phyloP scores from a whole-genome alignment of 2,888 invertebrate genomes.

The Pheosia tremula region DNA sequence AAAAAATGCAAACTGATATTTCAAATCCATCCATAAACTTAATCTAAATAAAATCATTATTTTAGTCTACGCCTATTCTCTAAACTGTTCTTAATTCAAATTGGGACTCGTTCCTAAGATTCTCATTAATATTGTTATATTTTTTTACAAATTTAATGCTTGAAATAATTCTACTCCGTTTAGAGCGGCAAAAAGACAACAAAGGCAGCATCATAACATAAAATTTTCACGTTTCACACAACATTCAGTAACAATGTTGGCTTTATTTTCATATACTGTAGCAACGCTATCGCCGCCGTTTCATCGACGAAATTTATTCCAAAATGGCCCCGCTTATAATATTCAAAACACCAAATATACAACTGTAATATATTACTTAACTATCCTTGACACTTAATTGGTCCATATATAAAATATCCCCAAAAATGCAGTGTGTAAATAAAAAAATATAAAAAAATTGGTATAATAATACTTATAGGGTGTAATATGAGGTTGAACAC shows the following conservation, averaged over 20 bases:
- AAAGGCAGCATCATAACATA: neutral
- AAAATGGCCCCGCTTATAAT: constrained; percentile 4
- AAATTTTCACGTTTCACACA: neutral
- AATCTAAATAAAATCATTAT: too few species aligned
- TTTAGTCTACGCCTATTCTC: too few species aligned
- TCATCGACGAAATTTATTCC: neutral
- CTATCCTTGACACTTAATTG: constrained; percentile 2
- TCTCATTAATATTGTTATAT: too few species aligned
- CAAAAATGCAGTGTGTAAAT: constrained; percentile 1
- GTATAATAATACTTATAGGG: neutral
- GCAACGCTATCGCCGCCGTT: constrained; percentile 2
- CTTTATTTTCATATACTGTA: constrained; percentile 4
- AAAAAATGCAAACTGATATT: neutral
- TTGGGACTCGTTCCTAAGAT: too few species aligned
- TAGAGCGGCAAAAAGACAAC: neutral
- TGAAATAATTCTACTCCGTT: neutral
- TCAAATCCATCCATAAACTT: too few species aligned
- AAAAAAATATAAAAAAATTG: neutral
- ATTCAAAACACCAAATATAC: neutral
- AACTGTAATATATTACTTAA: constrained; percentile 5
- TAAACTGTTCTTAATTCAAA: too few species aligned
- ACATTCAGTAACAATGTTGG: constrained; percentile 1
- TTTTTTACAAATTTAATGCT: too few species aligned
- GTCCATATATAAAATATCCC: constrained; percentile 1
- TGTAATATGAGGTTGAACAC: neutral